Evolutionary conservation across 2,113 vertebrate genomes (phyloP).

Genomic region (Cephalopterus ornatus): DNA sequence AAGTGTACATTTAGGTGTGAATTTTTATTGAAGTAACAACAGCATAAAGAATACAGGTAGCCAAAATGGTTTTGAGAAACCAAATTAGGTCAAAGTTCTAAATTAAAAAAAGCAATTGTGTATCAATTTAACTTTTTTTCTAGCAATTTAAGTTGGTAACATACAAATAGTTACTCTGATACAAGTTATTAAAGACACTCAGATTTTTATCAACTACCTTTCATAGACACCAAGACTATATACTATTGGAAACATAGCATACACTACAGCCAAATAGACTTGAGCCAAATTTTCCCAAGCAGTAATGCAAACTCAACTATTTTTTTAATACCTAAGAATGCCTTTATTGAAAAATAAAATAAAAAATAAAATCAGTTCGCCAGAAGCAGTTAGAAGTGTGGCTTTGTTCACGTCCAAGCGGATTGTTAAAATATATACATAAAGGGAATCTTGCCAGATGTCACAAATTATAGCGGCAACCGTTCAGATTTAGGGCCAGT

Average conservation of each 20-base stretch:
- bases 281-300: conserved; percentile 84
- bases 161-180: conserved; percentile 92
- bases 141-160: conserved; percentile 90
- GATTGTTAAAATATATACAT: conserved; percentile 98
- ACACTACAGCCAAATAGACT: conserved; percentile 90
- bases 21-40: conserved; percentile 99
- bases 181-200: conserved; percentile 89
- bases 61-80: conserved; percentile 91
- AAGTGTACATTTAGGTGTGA: conserved; percentile 94
- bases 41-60: conserved; percentile 98
- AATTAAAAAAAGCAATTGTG: conserved; percentile 82
- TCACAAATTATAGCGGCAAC: conserved; percentile 92
- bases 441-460: conserved; percentile 90
- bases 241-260: conserved; percentile 88
- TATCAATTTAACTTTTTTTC: conserved; percentile 84
- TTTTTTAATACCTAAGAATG: conserved; percentile 79
- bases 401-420: conserved; percentile 90
- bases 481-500: conserved; percentile 84
- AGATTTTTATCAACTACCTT: conserved; percentile 84
- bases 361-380: conserved; percentile 90
- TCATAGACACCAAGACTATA: conserved; percentile 91
- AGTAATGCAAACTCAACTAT: conserved; percentile 83
- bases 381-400: conserved; percentile 92
- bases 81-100: conserved; percentile 83
- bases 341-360: conserved; percentile 80